phyloP scores from a whole-genome alignment of 2,797 vertebrate genomes.

The Pseudomugil tenellus region DNA sequence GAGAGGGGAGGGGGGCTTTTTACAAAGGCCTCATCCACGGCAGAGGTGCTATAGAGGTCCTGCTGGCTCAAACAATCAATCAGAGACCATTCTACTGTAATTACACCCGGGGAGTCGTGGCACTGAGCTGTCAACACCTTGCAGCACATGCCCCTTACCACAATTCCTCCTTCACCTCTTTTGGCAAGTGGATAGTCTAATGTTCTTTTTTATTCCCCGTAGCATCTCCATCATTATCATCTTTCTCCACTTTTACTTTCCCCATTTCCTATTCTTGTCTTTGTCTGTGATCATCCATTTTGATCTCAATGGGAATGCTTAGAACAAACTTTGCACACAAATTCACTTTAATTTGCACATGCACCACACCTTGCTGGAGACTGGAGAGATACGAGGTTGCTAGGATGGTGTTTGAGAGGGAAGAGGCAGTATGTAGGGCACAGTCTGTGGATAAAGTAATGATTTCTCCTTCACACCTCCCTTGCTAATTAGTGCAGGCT shows the following conservation, averaged over 20 bases:
- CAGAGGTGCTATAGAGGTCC: slow-evolving; percentile 64
- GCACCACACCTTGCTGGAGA: slow-evolving; percentile 36
- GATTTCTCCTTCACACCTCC: slow-evolving; percentile 85
- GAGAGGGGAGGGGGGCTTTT: slow-evolving; percentile 38
- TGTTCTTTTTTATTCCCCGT: slow-evolving; percentile 28
- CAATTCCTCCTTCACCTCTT: slow-evolving; percentile 27
- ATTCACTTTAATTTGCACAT: slow-evolving; percentile 29
- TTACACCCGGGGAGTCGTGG: slow-evolving; percentile 62
- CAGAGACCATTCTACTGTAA: slow-evolving; percentile 71
- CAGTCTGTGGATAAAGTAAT: slow-evolving; percentile 81
- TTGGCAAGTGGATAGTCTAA: slow-evolving; percentile 27
- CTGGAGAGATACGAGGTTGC: slow-evolving; percentile 48
- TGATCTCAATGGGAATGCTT: slow-evolving; percentile 23
- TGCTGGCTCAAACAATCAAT: slow-evolving; percentile 74
- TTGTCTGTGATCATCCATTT: slow-evolving; percentile 42
- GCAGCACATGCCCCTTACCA: slow-evolving; percentile 34
- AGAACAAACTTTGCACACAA: slow-evolving; percentile 22
- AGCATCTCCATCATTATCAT: slow-evolving; percentile 38
- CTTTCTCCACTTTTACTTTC: not conserved
- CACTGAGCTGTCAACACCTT: slow-evolving; percentile 54
- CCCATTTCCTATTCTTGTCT: slow-evolving; percentile 7
- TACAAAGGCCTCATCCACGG: slow-evolving; percentile 54
- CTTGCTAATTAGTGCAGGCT: slow-evolving; percentile 82
- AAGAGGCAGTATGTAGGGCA: slow-evolving; percentile 69
- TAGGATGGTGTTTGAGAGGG: slow-evolving; percentile 54